Conservation (phyloP, 2,888 invertebrate genomes). For the Enchytraeus crypticus region DNA sequence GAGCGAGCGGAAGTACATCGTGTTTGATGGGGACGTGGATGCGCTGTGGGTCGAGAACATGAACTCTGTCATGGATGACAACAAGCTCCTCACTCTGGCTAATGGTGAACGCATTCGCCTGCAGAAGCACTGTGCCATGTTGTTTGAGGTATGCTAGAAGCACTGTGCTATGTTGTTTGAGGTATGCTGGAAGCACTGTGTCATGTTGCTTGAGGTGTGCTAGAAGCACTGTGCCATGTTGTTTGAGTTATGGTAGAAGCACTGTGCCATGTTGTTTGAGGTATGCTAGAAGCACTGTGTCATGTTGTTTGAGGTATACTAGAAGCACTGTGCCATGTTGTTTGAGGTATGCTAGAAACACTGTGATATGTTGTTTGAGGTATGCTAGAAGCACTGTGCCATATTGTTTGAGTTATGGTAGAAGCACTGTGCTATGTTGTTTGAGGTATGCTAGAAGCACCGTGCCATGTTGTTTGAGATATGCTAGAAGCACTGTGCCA, state of each 20-base stretch:
- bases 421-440: no score
- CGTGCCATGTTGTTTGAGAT: no score
- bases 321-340: no score
- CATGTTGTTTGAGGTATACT: no score
- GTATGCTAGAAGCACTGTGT: no score
- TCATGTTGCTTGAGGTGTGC: conserved; percentile 70
- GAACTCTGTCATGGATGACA: conserved; percentile 95
- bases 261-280: no score
- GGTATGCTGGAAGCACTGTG: conserved; percentile 55
- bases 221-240: conserved; percentile 60
- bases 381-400: no score
- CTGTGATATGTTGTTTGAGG: no score
- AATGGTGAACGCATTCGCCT: conserved; percentile 80
- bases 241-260: conserved; percentile 60
- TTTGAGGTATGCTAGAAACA: no score
- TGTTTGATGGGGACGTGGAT: conserved; percentile 89
- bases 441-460: no score
- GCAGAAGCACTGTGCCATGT: conserved; percentile 68
- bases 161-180: conserved; percentile 75
- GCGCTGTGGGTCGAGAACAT: conserved; percentile 93
- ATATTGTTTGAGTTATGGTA: no score
- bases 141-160: conserved; percentile 63
- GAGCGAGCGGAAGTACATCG: conserved; percentile 69
- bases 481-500: no score
- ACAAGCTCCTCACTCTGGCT: conserved; percentile 72